Evolutionary conservation across 1,140 invertebrate genomes (phyloP), one percentile per base, ranked within the genome.

Genomic region (Parasteatoda tepidariorum): DNA sequence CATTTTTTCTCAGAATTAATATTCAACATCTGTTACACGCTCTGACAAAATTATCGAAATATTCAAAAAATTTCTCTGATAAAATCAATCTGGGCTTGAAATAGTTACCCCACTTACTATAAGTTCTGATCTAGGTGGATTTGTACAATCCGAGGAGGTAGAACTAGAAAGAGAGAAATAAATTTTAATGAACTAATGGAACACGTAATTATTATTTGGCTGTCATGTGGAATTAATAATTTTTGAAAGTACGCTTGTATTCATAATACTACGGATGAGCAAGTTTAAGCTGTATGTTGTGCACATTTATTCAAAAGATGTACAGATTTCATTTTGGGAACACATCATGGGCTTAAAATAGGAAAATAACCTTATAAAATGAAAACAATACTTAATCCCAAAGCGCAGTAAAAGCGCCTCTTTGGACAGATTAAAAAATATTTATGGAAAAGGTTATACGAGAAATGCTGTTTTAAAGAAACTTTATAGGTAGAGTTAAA

Each of bases 161-260:
- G 73, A 24, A 68, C 22, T 28, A 57, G 48, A 73, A 31, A 55
- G 57, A 64, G 41, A 30, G 78, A 62, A 70, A 82, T 82, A 82
- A 82, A 82, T 82, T 82, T 82, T 82, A 82, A 82, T 82, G 78
- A 82, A 82, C 66, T 82, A 71, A 82, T 71, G 66, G 66, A 70
- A 55, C 67, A 70, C 67, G 67, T 82, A 82, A 82, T 82, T 82
- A 82, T 82, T 33, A 82, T 82, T 70, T 33, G 71, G 30, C 31
- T 82, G 66, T 71, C 78, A 82, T 15, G 26, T 38, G 55, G 78
- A 82, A 82, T 82, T 82, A 82, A 82, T 82, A 82, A 82, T 82
- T 82, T 82, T 82, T 67, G 64, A 71, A 55, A 66, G 59, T 64
- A 67, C 33, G 15, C n/a, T 31, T 41, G 64, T 67, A 64, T 31